Evolutionary conservation across 2,888 invertebrate species (phyloP), one percentile per base, ranked within the genome.

Genomic region (Leptopterna dolabrata): DNA sequence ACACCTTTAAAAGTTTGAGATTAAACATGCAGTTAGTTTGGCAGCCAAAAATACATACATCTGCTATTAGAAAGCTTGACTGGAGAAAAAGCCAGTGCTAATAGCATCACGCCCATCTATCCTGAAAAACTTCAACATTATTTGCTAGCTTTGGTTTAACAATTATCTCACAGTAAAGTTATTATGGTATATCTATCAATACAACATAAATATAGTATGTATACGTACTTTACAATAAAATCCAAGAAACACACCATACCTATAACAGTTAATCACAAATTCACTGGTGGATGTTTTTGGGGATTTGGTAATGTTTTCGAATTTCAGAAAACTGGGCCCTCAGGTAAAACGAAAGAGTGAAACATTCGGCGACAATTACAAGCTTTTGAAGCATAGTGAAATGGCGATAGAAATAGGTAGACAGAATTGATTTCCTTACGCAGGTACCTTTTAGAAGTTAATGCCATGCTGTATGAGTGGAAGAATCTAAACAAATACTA

Each of bases 121-220:
- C 83, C 83, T 83, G 83, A 30, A 83, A 83, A 83, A 83, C 83
- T 83, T 63, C 19, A 78, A 29, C 19, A 24, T 78, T 45, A 78
- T 78, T 45, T 19, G 24, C 63, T 24, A 24, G n/a, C 19, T 63
- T 63, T 63, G 19, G 63, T 13, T 16, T 13, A 9, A 47, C 2
- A 47, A 47, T 14, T 9, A 47, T 47, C 7, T 36, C 7, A 36
- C 7, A 36, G 36, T 36, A 36, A 36, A 4, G 7, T 36, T 2
- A 36, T 2, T 36, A 7, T 36, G 7, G 7, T 36, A 36, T 36
- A 36, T 36, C 7, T 36, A 36, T 36, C 2, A 36, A 36, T 36
- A 47, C 47, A 13, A 9, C 13, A 47, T 47, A 43, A 43, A 11
- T 9, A 43, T 6, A 43, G 6, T 43, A 43, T 43, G 43, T 43